These are phyloP conservation scores for Sinella curviseta DNA, from an alignment of 1,140 invertebrate genomes.

Conservation along the genomic window DNA sequence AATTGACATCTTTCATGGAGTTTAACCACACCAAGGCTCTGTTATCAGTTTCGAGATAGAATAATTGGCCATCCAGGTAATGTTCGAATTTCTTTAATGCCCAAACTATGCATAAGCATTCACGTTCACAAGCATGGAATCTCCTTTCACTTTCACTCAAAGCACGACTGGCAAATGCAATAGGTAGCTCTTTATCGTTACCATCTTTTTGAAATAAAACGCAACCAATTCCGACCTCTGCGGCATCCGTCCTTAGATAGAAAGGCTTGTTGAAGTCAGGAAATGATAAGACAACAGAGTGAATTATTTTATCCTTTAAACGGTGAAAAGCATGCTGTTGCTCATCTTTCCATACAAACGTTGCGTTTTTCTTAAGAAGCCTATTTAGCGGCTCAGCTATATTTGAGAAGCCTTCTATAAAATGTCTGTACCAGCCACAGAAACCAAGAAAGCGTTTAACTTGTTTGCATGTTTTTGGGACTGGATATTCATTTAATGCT, in stretches of 20 bases:
- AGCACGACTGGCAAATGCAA: constrained; percentile 32
- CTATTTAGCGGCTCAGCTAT: constrained; percentile 53
- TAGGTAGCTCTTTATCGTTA: background rate
- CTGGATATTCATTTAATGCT: constrained; percentile 54
- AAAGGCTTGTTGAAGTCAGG: constrained; percentile 24
- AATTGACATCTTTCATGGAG: constrained; percentile 7
- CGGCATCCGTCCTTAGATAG: constrained; percentile 28
- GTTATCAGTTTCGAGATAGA: constrained; percentile 25
- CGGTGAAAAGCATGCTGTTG: constrained; percentile 49
- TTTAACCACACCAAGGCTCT: constrained; percentile 1
- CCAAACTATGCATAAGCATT: constrained; percentile 14
- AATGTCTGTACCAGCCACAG: constrained; percentile 55
- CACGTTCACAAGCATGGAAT: constrained; percentile 23
- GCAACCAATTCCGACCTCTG: constrained; percentile 2
- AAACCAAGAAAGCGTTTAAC: constrained; percentile 57
- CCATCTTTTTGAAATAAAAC: constrained; percentile 45
- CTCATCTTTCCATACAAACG: constrained; percentile 2
- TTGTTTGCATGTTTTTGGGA: constrained; percentile 53
- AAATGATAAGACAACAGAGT: background rate
- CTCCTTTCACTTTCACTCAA: constrained; percentile 33
- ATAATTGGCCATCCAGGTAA: constrained; percentile 5
- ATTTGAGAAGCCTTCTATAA: constrained; percentile 54
- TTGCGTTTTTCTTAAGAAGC: constrained; percentile 53
- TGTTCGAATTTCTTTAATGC: constrained; percentile 25
- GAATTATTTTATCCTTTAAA: constrained; percentile 4